These are phyloP conservation scores for Ctenomys sociabilis DNA, from an alignment of 2,113 vertebrate genomes.

Conservation along the genomic window DNA sequence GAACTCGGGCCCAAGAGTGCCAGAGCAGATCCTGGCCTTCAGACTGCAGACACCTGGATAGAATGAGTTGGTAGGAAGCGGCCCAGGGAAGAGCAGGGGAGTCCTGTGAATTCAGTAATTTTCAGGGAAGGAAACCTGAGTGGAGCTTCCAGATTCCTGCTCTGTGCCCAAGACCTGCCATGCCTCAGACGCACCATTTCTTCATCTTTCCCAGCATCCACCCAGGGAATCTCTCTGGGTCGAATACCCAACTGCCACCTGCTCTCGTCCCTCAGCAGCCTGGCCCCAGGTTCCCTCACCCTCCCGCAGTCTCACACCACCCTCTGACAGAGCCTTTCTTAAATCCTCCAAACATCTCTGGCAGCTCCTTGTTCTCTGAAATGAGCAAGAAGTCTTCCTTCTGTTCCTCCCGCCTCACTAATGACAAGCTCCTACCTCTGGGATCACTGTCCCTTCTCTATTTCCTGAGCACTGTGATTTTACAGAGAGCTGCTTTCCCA, in stretches of 20 bases:
- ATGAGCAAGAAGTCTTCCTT: background rate
- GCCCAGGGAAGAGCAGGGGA: background rate
- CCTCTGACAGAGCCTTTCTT: background rate
- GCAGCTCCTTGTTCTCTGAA: slow-evolving; percentile 1
- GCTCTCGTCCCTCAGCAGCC: background rate
- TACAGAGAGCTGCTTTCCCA: background rate
- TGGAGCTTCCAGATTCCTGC: background rate
- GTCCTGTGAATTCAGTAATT: background rate
- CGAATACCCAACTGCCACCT: background rate
- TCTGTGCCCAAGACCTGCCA: background rate
- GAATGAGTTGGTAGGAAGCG: background rate
- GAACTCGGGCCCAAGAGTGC: background rate
- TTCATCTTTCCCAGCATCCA: background rate
- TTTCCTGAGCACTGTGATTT: background rate
- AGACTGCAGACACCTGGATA: background rate
- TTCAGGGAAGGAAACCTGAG: background rate
- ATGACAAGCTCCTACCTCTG: background rate
- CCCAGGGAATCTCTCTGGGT: background rate
- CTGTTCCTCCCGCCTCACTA: background rate
- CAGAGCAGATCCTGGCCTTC: background rate
- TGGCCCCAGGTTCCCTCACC: accelerated
- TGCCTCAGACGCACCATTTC: background rate
- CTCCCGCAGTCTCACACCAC: background rate
- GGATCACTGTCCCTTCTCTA: background rate
- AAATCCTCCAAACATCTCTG: background rate